Conservation (phyloP, 2,888 invertebrate species). For the Limnephilus marmoratus region DNA sequence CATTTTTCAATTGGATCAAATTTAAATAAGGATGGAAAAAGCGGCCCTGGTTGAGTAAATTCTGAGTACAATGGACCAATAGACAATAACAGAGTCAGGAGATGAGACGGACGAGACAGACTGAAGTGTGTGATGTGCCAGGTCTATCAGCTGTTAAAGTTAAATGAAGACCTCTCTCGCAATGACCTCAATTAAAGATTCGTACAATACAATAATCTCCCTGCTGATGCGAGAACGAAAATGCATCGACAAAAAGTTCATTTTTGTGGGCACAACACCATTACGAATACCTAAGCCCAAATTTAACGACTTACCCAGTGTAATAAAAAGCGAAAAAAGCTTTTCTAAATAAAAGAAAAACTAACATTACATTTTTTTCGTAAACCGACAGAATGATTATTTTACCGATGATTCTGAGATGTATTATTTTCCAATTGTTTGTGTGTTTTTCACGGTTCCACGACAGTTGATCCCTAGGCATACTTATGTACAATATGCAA, state of each 20-base stretch:
- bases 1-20: not conserved
- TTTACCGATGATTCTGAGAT: too few relatives aligned
- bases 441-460: too few relatives aligned
- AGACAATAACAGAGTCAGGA: slow-evolving; percentile 2
- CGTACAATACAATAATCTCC: not conserved
- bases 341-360: too few relatives aligned
- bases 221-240: not conserved
- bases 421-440: too few relatives aligned
- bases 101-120: not conserved
- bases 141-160: not conserved
- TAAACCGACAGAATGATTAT: too few relatives aligned
- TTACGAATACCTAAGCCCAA: too few relatives aligned
- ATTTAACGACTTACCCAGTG: too few relatives aligned
- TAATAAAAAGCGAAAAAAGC: too few relatives aligned
- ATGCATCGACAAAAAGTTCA: not conserved
- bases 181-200: not conserved
- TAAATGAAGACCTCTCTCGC: not conserved
- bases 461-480: too few relatives aligned
- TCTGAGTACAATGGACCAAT: not conserved
- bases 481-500: too few relatives aligned
- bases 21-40: not conserved
- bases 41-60: not conserved
- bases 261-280: not conserved
- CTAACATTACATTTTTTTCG: too few relatives aligned
- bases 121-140: not conserved